Base-by-base conservation (phyloP, 2,888 invertebrate species). In the Adela reaumurella region DNA sequence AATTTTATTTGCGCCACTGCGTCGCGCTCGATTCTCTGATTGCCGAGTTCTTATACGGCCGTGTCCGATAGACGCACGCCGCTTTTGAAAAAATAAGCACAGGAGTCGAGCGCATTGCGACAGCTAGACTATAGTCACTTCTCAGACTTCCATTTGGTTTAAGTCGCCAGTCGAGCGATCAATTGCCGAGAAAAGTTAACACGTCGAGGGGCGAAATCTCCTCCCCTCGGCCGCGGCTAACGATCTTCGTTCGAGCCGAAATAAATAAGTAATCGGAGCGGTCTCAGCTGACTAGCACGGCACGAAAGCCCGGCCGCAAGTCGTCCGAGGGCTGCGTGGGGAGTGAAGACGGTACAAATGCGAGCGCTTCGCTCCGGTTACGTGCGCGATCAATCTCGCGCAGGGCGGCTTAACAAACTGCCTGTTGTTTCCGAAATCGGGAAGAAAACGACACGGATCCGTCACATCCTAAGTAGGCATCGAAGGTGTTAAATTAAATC, bases 1-100 rank as follows among this genome's bases (percentile, higher is more conserved):
- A 74, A 76, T 74, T 78, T 76, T 74, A 76, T 74, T 74, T 35
- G 35, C 35, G 35, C 35, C 35, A 14, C 8, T 35, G 35, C 35
- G 35, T 35, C 35, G 35, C 35, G 35, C 35, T 14, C 35, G 11
- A 14, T 11, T 4, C 11, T 14, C n/a, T 35, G 35, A 14, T 8
- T 35, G 35, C 35, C 35, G 8, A 35, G 8, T 11, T 8, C 35
- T 8, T 14, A 6, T 24, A 24, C 24, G 4, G 24, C 24, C 8
- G 24, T 24, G 24, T 24, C 24, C 24, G 4, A 8, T 24, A 4
- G 4, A 24, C 24, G 24, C 24, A 6, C 24, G 8, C 24, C 4
- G 24, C 24, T 24, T 8, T 8, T 24, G 24, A n/a, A n/a, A n/a
- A n/a, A n/a, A n/a, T n/a, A n/a, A n/a, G n/a, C n/a, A n/a, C n/a